These are phyloP conservation scores for Tromatobia lineatoria DNA, from an alignment of 2,888 invertebrate species.

Conservation along the genomic window DNA sequence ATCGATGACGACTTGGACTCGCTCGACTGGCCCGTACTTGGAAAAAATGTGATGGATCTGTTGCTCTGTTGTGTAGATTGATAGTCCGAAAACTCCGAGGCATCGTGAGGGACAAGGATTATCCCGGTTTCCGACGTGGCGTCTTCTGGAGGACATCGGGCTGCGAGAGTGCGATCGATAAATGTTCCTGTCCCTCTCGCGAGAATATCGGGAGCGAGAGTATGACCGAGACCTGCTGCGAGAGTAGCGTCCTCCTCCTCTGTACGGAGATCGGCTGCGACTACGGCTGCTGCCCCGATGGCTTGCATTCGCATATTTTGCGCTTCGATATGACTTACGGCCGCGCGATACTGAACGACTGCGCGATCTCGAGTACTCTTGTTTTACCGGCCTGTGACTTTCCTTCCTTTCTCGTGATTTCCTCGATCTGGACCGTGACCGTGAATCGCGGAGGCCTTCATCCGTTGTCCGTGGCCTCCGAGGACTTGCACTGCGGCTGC, in stretches of 20 bases:
- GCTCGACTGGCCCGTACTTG: slow-evolving; percentile 96
- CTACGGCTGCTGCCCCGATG: slow-evolving; percentile 85
- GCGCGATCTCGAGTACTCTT: slow-evolving; percentile 83
- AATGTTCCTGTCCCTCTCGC: slow-evolving; percentile 88
- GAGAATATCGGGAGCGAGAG: slow-evolving; percentile 86
- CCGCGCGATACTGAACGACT: slow-evolving; percentile 84
- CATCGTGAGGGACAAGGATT: slow-evolving; percentile 96
- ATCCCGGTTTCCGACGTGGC: slow-evolving; percentile 93
- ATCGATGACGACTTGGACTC: slow-evolving; percentile 97
- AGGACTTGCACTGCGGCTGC: slow-evolving; percentile 82
- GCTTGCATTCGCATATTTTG: slow-evolving; percentile 71
- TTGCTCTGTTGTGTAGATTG: slow-evolving; percentile 96
- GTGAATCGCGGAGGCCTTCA: slow-evolving; percentile 80
- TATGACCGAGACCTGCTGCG: slow-evolving; percentile 89
- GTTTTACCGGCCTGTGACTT: slow-evolving; percentile 80
- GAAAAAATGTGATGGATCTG: slow-evolving; percentile 97
- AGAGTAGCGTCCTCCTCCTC: slow-evolving; percentile 88
- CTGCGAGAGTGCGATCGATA: slow-evolving; percentile 91
- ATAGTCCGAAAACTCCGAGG: slow-evolving; percentile 97
- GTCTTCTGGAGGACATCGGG: slow-evolving; percentile 93
- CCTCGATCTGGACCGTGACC: slow-evolving; percentile 84
- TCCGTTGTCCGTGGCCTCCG: slow-evolving; percentile 79
- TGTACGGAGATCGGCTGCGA: slow-evolving; percentile 88
- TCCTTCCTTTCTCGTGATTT: slow-evolving; percentile 82
- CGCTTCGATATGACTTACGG: slow-evolving; percentile 82